Evolutionary conservation across 2,113 vertebrate genomes (phyloP).

Genomic region (Takifugu flavidus): DNA sequence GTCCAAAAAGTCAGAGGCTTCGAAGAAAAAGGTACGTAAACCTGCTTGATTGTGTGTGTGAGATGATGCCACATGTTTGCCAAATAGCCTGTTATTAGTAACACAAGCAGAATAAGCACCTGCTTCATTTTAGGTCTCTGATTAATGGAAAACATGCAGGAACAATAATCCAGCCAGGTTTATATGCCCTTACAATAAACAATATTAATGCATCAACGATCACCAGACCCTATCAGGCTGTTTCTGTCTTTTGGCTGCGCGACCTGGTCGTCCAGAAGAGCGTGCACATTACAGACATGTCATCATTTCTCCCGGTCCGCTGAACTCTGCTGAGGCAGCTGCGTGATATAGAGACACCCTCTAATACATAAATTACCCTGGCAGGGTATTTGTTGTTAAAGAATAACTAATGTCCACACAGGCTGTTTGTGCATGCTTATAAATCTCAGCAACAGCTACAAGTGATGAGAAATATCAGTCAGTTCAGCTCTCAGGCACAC

Average conservation of each 20-base stretch:
- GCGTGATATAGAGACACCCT: slow-evolving; percentile 19
- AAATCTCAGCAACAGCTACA: not conserved
- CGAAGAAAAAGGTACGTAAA: slow-evolving; percentile 93
- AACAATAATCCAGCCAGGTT: too few relatives aligned
- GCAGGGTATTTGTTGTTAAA: slow-evolving; percentile 3
- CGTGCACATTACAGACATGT: too few relatives aligned
- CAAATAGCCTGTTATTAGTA: not conserved
- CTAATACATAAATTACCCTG: slow-evolving; percentile 8
- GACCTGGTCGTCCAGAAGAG: too few relatives aligned
- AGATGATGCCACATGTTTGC: not conserved
- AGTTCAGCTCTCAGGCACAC: not conserved
- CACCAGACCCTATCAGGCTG: too few relatives aligned
- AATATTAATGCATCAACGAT: too few relatives aligned
- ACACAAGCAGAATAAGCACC: not conserved
- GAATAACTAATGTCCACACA: slow-evolving; percentile 6
- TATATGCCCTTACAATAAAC: too few relatives aligned
- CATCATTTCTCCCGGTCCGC: too few relatives aligned
- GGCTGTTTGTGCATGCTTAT: not conserved
- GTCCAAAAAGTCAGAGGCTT: slow-evolving; percentile 97
- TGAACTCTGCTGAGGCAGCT: slow-evolving; percentile 8
- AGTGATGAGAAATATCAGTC: not conserved
- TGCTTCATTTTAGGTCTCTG: not conserved
- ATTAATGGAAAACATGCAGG: not conserved
- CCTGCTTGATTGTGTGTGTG: not conserved
- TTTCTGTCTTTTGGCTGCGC: too few relatives aligned